Conservation (phyloP, 2,888 invertebrate species). For the Crematogaster levior region DNA sequence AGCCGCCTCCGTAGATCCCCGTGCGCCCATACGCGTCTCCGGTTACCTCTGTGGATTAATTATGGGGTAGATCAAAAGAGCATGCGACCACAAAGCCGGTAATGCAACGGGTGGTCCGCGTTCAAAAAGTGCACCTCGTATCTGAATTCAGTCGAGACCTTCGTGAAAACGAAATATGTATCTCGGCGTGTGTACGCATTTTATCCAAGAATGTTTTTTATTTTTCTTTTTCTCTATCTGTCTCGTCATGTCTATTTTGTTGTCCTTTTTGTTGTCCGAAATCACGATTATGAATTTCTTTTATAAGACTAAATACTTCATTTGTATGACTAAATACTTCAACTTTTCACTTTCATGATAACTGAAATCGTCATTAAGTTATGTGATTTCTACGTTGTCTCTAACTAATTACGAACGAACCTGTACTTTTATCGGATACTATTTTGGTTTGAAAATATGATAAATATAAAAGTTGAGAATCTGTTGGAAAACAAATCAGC, state of each 20-base stretch:
- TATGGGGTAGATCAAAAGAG: constrained; percentile 85
- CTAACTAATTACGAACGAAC: neutral
- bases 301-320: too few species aligned
- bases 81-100: constrained; percentile 83
- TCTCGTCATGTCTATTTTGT: neutral
- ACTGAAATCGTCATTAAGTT: constrained; percentile 1
- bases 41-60: constrained; percentile 85
- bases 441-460: neutral
- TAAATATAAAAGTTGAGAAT: neutral
- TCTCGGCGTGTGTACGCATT: constrained; percentile 18
- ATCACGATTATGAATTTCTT: neutral
- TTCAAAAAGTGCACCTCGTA: constrained; percentile 63
- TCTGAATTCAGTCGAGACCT: constrained; percentile 50
- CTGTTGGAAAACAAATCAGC: neutral
- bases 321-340: neutral
- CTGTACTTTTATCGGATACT: neutral
- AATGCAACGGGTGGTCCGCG: constrained; percentile 79
- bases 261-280: neutral
- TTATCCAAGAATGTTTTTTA: constrained; percentile 5
- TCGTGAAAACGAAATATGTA: constrained; percentile 43
- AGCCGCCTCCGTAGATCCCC: constrained; percentile 76
- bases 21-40: constrained; percentile 83
- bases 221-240: neutral
- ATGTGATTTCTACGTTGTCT: neutral
- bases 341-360: constrained; percentile 7